Base-by-base conservation (phyloP, 2,888 invertebrate genomes). In the Andrena fulva region DNA sequence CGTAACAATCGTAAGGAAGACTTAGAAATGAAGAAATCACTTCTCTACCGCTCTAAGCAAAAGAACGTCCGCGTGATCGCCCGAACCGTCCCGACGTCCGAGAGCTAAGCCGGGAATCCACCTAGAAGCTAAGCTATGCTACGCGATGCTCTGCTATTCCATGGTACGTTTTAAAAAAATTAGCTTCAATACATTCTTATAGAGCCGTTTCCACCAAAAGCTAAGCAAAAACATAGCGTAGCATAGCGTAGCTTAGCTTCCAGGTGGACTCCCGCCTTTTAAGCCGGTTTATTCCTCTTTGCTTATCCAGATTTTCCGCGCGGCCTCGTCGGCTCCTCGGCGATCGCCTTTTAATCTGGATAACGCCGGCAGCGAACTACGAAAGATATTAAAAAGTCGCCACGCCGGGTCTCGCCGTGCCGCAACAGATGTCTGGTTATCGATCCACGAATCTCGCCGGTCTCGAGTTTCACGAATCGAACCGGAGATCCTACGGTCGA, bases 381-480 rank as follows among this genome's bases (percentile, higher is more conserved):
- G 20, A 33, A 62, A 50, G n/a, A 50, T 50, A 62, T 75, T 62
- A 35, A 52, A 67, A 20, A 56, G 27, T 16, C 42, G n/a, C 64
- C 8, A 10, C n/a, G 42, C 20, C 24, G 8, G 67, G 12, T 35
- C 59, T 31, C 16, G 12, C 8, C 64, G 20, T 35, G 31, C 27
- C 50, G 29, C 20, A 56, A 54, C 54, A 42, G 42, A 67, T 62
- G 54, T 48, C 68, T 16, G 12, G 50, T 69, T 77, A 59, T 69
- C 68, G 42, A 31, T 29, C 63, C 27, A n/a, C 52, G 50, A 67
- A 80, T 79, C 71, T 54, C 12, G 35, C 35, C 42, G 50, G 84
- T 71, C 33, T 72, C 63, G 67, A 79, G 62, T 68, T 80, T 52
- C 60, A 63, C 20, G 67, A 24, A 29, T 31, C 54, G 48, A 66